Percentiles rank a stretch among this genome's conserved stretches.
Evolutionary conservation across 2,888 invertebrate genomes (phyloP).

Genomic region (Zelleria hepariella): DNA sequence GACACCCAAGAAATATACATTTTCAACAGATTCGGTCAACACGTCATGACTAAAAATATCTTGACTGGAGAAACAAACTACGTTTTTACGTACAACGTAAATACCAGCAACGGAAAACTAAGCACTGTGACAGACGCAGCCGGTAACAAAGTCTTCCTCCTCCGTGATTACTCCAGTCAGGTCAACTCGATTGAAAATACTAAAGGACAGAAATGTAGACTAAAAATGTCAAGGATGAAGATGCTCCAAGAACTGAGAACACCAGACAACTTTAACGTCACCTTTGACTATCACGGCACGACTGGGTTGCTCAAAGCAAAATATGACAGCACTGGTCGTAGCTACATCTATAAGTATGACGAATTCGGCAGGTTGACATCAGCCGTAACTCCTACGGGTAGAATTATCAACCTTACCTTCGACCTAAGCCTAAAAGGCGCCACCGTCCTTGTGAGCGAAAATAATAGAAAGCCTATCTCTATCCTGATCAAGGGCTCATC

Average conservation of each 20-base stretch:
- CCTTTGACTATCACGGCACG: constrained; percentile 93
- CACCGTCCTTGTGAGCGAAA: constrained; percentile 86
- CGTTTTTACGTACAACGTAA: constrained; percentile 95
- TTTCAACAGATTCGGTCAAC: constrained; percentile 95
- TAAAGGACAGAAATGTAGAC: constrained; percentile 90
- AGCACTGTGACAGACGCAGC: constrained; percentile 95
- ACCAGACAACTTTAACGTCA: constrained; percentile 94
- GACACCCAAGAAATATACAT: constrained; percentile 96
- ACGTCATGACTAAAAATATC: constrained; percentile 93
- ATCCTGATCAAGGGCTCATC: constrained; percentile 91
- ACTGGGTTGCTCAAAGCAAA: constrained; percentile 91
- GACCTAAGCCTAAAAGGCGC: constrained; percentile 94
- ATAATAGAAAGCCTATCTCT: constrained; percentile 85
- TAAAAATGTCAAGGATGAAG: constrained; percentile 93
- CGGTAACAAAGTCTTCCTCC: constrained; percentile 88
- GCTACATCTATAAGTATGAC: constrained; percentile 95
- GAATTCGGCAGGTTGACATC: constrained; percentile 93
- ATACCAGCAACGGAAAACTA: constrained; percentile 95
- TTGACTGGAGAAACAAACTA: constrained; percentile 95
- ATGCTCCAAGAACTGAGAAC: constrained; percentile 92
- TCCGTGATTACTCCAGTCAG: constrained; percentile 87
- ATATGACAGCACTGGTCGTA: constrained; percentile 89
- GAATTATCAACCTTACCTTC: constrained; percentile 88
- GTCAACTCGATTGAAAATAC: constrained; percentile 96
- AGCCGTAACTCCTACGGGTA: constrained; percentile 95